phyloP scores from a whole-genome alignment of 1,140 invertebrate genomes.

The Hermetia illucens region DNA sequence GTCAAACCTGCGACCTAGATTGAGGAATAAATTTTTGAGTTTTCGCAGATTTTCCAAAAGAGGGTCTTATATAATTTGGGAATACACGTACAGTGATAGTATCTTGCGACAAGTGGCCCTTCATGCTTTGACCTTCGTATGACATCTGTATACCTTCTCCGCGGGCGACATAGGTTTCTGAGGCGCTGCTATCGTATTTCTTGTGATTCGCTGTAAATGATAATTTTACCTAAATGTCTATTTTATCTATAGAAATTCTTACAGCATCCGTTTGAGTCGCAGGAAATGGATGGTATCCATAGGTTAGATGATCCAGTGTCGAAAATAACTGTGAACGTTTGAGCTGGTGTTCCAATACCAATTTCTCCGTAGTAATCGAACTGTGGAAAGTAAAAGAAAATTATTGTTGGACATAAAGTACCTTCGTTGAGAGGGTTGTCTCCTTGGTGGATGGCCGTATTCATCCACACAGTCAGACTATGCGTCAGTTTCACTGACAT shows the following conservation, averaged over 20 bases:
- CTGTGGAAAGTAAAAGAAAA: too few relatives aligned
- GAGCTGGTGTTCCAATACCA: conserved; percentile 74
- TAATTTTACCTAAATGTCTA: too few relatives aligned
- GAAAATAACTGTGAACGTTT: conserved; percentile 31
- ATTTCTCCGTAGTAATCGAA: conserved; percentile 95
- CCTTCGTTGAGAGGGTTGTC: too few relatives aligned
- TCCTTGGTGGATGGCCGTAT: too few relatives aligned
- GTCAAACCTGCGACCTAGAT: conserved; percentile 55
- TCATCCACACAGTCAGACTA: too few relatives aligned
- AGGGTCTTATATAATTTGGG: too few relatives aligned
- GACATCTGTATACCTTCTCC: conserved; percentile 85
- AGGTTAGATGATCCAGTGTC: conserved; percentile 2
- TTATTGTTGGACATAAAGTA: too few relatives aligned
- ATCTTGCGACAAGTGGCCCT: conserved; percentile 88
- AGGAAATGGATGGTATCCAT: conserved; percentile 2
- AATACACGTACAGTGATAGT: conserved; percentile 62
- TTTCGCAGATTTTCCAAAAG: conserved; percentile 2
- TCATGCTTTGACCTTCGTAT: conserved; percentile 92
- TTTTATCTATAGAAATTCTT: too few relatives aligned
- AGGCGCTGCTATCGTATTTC: conserved; percentile 85
- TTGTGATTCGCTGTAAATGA: conserved; percentile 68
- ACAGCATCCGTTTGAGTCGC: too few relatives aligned
- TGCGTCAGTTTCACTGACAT: too few relatives aligned
- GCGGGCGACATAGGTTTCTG: conserved; percentile 70
- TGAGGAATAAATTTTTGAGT: conserved; percentile 5